Conservation (phyloP, 2,888 invertebrate species). For the Hyposoter didymator region DNA sequence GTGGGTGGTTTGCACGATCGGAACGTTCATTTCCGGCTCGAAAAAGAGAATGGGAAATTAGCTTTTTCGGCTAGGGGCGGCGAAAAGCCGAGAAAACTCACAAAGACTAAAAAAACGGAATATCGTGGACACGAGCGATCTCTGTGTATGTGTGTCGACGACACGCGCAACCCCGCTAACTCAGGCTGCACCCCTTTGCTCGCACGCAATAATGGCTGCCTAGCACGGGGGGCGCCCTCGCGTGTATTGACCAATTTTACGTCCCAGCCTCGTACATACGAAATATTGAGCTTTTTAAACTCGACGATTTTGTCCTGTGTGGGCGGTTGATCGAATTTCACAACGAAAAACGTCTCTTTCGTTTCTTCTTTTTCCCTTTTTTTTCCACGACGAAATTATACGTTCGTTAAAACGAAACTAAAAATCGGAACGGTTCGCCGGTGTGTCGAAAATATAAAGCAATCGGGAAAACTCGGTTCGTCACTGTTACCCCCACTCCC, state of each 20-base stretch:
- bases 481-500: slow-evolving; percentile 8
- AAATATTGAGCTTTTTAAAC: slow-evolving; percentile 63
- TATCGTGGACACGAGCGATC: neutral
- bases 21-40: slow-evolving; percentile 35
- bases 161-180: slow-evolving; percentile 69
- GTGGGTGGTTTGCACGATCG: slow-evolving; percentile 45
- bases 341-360: slow-evolving; percentile 66
- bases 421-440: slow-evolving; percentile 19
- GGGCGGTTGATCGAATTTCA: slow-evolving; percentile 38
- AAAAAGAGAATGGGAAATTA: slow-evolving; percentile 13
- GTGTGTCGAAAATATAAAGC: slow-evolving; percentile 4
- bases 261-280: slow-evolving; percentile 33
- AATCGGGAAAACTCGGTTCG: slow-evolving; percentile 8
- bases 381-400: neutral
- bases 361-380: neutral
- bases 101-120: slow-evolving; percentile 22
- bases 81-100: slow-evolving; percentile 41
- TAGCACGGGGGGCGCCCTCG: slow-evolving; percentile 77
- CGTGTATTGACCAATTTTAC: slow-evolving; percentile 76
- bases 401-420: neutral
- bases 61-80: slow-evolving; percentile 27
- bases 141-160: slow-evolving; percentile 1
- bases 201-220: slow-evolving; percentile 83
- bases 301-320: slow-evolving; percentile 47
- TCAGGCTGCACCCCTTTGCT: slow-evolving; percentile 78